Evolutionary conservation across 2,888 invertebrate species (phyloP), one percentile per base, ranked within the genome.

Genomic region (Icerya purchasi): DNA sequence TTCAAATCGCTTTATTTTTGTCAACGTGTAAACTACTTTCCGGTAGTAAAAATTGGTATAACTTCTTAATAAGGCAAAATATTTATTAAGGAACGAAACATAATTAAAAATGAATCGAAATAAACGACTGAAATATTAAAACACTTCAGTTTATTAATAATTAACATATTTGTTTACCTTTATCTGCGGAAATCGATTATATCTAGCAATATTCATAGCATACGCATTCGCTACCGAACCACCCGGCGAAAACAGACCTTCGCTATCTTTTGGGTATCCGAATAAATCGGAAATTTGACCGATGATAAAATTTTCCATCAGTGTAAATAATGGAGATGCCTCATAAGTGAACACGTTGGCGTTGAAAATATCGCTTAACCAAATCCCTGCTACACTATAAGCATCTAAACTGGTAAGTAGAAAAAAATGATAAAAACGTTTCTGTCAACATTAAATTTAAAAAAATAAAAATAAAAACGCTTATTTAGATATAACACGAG

Each of bases 161-260:
- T n/a, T n/a, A n/a, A n/a, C n/a, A n/a, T n/a, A n/a, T n/a, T n/a
- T 20, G 22, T 73, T 72, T 66, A 84, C 85, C 80, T 88, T 88
- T 61, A 82, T 75, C 64, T 85, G 79, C 0, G 88, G 86, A 67
- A 79, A 77, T 65, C 75, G 78, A 68, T 79, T 74, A 68, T 80
- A 81, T 60, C 91, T 76, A 1, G 91, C 89, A 67, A 87, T 79
- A 68, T 86, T 88, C 61, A 92, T 86, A n/a, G 85, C 90, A 67
- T 90, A 89, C 57, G 89, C 89, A 69, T 92, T 92, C 2, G 89
- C 83, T 67, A 90, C 81, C 0, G 90, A 89, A 0, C 92, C 92
- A 50, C 92, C 90, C 0, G 90, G 90, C 68, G 85, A 86, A 70
- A 90, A 90, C 61, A 91, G 84, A 0, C 90, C 89, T 69, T 89